phyloP scores from a whole-genome alignment of 2,113 vertebrate species.

The Orthonyx spaldingii region DNA sequence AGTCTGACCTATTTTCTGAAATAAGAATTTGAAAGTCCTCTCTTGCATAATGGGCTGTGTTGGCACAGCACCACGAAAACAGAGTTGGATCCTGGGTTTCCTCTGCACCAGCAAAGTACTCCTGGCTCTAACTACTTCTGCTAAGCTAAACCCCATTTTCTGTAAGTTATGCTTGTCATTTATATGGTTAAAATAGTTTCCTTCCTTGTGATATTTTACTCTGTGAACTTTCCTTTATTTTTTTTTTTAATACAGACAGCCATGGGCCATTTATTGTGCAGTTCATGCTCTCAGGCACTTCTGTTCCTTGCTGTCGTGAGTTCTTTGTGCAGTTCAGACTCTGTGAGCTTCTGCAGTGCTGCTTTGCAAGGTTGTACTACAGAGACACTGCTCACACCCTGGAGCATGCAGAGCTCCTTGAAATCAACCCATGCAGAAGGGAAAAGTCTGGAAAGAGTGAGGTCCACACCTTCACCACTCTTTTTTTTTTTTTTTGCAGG shows the following conservation, averaged over 20 bases:
- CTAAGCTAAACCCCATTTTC: neutral
- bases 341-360: neutral
- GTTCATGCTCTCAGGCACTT: neutral
- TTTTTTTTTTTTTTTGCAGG: too few relatives aligned
- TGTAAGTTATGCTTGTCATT: neutral
- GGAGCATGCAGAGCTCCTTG: accelerated
- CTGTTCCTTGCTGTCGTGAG: neutral
- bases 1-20: neutral
- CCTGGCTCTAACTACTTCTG: neutral
- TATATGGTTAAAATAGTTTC: neutral
- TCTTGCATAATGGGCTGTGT: neutral
- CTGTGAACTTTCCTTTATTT: neutral
- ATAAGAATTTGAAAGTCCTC: neutral
- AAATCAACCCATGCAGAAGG: neutral
- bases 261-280: neutral
- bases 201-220: neutral
- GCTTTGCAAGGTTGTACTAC: neutral
- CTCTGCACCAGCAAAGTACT: neutral
- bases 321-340: neutral
- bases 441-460: neutral
- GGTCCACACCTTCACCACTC: too few relatives aligned
- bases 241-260: neutral
- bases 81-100: neutral
- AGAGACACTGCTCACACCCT: neutral
- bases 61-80: neutral